Evolutionary conservation across 1,140 invertebrate genomes (phyloP).

Genomic region (Heliothis virescens): DNA sequence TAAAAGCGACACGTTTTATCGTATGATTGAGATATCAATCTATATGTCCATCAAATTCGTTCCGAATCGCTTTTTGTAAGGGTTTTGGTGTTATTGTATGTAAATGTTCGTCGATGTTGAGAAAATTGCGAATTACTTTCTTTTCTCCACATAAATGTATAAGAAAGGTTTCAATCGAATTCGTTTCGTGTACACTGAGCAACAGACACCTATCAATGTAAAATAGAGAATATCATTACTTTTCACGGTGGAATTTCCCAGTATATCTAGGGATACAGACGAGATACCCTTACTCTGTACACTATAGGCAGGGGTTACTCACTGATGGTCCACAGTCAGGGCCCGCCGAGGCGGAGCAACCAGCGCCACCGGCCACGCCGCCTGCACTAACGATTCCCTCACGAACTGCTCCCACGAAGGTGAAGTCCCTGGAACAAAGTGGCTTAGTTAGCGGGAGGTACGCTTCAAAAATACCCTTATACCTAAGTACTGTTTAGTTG

Average conservation of each 20-base stretch:
- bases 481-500: too few relatives aligned
- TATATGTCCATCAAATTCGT: conserved; percentile 10
- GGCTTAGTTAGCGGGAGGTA: background rate
- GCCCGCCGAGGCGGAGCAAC: conserved; percentile 77
- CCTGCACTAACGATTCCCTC: conserved; percentile 80
- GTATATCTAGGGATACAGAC: background rate
- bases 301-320: conserved; percentile 57
- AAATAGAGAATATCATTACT: background rate
- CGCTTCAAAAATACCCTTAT: background rate
- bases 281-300: background rate
- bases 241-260: background rate
- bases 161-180: too few relatives aligned
- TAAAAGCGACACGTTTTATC: conserved; percentile 30
- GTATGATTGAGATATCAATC: conserved; percentile 36
- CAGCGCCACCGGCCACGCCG: conserved; percentile 81
- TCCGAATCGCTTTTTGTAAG: conserved; percentile 30
- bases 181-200: background rate
- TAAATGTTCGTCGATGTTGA: background rate
- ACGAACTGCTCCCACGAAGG: conserved; percentile 84
- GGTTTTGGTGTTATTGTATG: conserved; percentile 28
- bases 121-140: too few relatives aligned
- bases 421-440: conserved; percentile 71
- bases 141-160: too few relatives aligned
- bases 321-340: conserved; percentile 81
- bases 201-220: background rate